Conservation (phyloP, 2,113 vertebrate species). For the Connochaetes taurinus region DNA sequence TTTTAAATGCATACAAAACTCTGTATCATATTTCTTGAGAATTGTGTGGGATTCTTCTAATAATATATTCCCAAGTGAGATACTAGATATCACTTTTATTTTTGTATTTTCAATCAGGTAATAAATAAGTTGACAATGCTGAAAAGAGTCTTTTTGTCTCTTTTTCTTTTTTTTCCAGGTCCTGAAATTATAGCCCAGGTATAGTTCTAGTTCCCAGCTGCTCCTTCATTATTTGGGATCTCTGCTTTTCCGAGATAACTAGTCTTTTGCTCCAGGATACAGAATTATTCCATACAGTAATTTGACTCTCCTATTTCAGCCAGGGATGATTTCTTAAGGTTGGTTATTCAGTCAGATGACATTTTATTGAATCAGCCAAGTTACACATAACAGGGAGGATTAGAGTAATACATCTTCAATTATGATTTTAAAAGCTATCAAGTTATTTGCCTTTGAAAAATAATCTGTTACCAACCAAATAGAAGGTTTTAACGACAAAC, state of each 20-base stretch:
- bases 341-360: neutral
- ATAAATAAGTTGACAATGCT: neutral
- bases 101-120: neutral
- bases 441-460: neutral
- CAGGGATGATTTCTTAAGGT: neutral
- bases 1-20: neutral
- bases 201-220: neutral
- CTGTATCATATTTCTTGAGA: neutral
- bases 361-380: neutral
- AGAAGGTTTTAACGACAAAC: slow-evolving; percentile 6
- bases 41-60: neutral
- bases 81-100: neutral
- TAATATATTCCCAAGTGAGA: neutral
- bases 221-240: neutral
- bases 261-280: neutral
- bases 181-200: neutral
- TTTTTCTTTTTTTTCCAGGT: neutral
- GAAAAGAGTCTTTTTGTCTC: neutral
- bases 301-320: neutral
- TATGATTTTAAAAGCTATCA: neutral
- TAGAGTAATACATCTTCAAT: neutral
- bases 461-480: neutral
- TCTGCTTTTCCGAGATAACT: neutral
- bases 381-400: neutral
- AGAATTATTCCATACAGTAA: neutral